Conservation (phyloP, 2,797 vertebrate genomes). For the Tympanoctomys barrerae region DNA sequence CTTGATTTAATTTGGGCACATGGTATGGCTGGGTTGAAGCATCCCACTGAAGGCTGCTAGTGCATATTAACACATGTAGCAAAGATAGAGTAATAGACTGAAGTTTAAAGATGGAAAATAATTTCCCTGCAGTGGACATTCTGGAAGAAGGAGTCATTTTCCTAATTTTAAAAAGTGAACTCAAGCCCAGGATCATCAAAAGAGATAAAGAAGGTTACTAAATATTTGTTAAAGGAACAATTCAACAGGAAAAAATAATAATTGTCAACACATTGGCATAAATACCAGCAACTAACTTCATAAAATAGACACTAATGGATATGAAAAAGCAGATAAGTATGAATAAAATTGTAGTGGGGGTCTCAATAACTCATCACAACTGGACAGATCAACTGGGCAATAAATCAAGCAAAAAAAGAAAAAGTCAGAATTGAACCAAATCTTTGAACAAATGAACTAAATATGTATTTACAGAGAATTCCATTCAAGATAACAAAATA, state of each 20-base stretch:
- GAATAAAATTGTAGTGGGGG: not conserved
- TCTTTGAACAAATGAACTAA: too few relatives aligned
- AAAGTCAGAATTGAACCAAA: too few relatives aligned
- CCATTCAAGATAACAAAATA: too few relatives aligned
- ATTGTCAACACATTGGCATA: not conserved
- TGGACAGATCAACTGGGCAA: not conserved
- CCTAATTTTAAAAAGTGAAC: not conserved
- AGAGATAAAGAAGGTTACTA: not conserved
- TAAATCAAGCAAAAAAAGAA: not conserved
- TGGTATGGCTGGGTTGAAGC: not conserved
- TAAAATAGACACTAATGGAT: too few relatives aligned
- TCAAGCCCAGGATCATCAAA: not conserved
- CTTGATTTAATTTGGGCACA: not conserved
- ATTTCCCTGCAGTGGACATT: not conserved
- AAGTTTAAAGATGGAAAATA: not conserved
- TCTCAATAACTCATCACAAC: not conserved
- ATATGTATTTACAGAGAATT: too few relatives aligned
- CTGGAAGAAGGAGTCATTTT: not conserved
- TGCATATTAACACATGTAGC: not conserved
- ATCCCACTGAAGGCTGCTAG: not conserved
- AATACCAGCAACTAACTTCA: not conserved
- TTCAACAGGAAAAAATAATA: not conserved
- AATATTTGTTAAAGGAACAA: not conserved
- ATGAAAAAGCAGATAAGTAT: too few relatives aligned
- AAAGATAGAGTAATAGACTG: not conserved